Conservation (phyloP, 2,113 vertebrate genomes). For the Scomber colias region DNA sequence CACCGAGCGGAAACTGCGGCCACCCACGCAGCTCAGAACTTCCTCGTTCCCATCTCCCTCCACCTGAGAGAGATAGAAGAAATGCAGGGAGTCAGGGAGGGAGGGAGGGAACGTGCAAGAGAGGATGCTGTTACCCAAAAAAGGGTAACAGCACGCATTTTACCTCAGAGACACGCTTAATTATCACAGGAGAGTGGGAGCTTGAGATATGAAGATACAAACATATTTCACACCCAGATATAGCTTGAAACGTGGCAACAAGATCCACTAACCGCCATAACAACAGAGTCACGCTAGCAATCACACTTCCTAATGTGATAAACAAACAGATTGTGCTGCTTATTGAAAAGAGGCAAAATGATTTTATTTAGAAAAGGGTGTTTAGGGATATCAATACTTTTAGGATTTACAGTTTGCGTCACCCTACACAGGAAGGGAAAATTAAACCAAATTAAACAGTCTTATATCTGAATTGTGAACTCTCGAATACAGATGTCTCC, state of each 20-base stretch:
- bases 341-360: conserved; percentile 43
- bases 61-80: conserved; percentile 68
- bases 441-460: too few relatives aligned
- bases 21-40: conserved; percentile 91
- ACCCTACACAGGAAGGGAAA: too few relatives aligned
- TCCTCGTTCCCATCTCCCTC: conserved; percentile 87
- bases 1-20: conserved; percentile 93
- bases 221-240: conserved; percentile 70
- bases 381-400: too few relatives aligned
- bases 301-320: conserved; percentile 65
- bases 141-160: conserved; percentile 22
- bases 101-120: background rate
- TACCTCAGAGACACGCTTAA: conserved; percentile 49
- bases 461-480: too few relatives aligned
- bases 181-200: conserved; percentile 53
- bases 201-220: conserved; percentile 49
- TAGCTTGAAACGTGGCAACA: conserved; percentile 62
- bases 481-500: too few relatives aligned
- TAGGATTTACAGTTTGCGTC: too few relatives aligned
- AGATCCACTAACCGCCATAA: conserved; percentile 47
- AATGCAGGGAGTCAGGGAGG: background rate
- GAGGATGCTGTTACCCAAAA: conserved; percentile 41
- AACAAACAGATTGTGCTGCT: conserved; percentile 53
- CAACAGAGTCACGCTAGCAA: conserved; percentile 54
- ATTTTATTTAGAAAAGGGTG: background rate